Percentiles rank a stretch among this genome's conserved stretches.
Evolutionary conservation across 2,113 vertebrate species (phyloP).

Genomic region (Prietella phreatophila): DNA sequence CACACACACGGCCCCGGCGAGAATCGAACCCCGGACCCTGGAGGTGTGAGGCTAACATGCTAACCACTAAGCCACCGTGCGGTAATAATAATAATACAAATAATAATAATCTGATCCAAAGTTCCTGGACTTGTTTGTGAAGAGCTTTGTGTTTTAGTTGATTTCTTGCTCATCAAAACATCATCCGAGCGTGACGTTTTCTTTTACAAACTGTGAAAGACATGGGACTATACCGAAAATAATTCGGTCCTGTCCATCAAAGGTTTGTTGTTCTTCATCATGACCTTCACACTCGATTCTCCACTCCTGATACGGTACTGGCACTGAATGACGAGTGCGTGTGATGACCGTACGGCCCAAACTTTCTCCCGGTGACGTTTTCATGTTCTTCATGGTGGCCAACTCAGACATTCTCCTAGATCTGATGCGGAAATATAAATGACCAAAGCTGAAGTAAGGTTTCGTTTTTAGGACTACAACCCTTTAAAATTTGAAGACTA

Average conservation of each 20-base stretch:
- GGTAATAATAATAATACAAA: no score
- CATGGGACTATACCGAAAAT: background rate
- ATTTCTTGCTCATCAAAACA: no score
- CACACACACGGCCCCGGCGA: no score
- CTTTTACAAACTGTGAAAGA: background rate
- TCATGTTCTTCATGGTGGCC: background rate
- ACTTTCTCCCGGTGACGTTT: background rate
- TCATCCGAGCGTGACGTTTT: background rate
- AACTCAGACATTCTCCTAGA: background rate
- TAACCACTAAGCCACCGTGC: no score
- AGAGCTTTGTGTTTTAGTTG: background rate
- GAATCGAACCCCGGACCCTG: no score
- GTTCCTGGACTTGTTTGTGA: background rate
- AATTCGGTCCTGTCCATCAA: background rate
- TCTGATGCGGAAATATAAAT: background rate
- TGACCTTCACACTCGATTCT: conserved; percentile 10
- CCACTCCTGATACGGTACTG: background rate
- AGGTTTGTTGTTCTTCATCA: background rate
- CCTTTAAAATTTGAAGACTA: no score
- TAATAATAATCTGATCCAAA: no score
- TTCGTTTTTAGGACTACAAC: no score
- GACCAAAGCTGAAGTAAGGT: background rate
- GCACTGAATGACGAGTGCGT: background rate
- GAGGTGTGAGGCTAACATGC: no score
- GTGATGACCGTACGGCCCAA: conserved; percentile 10